These are phyloP conservation scores for Pagrus major DNA, from an alignment of 2,113 vertebrate species.

Conservation along the genomic window DNA sequence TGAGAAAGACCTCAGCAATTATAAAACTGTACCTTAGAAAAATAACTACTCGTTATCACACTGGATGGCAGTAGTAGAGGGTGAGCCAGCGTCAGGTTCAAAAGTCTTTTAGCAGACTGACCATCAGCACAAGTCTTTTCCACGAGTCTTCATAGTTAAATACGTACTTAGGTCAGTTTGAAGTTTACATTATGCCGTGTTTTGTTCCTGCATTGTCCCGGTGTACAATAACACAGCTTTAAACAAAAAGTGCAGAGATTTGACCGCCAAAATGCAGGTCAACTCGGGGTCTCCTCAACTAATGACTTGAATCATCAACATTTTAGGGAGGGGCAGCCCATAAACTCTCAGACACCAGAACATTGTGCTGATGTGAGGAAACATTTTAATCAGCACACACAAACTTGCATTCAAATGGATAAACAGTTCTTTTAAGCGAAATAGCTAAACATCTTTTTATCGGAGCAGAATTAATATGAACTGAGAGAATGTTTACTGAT, in stretches of 20 bases:
- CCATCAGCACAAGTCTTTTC: background rate
- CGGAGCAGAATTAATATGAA: background rate
- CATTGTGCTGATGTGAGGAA: background rate
- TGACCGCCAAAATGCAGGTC: background rate
- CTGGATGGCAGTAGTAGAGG: background rate
- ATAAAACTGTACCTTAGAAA: background rate
- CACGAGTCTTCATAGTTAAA: no score
- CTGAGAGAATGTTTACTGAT: background rate
- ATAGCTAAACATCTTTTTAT: background rate
- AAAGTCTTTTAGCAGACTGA: background rate
- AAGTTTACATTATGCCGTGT: background rate
- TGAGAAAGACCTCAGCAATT: background rate
- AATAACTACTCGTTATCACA: background rate
- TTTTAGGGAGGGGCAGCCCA: background rate
- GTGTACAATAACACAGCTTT: background rate
- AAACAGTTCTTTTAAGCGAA: background rate
- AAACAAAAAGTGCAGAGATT: background rate
- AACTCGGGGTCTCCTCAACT: fast-evolving
- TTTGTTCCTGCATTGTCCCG: background rate
- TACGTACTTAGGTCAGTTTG: background rate
- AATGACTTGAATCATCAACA: background rate
- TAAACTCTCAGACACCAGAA: background rate
- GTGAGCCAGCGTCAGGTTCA: background rate
- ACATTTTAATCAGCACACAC: background rate
- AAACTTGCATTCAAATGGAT: background rate